A percentile compares a stretch with the other conserved stretches of the same genome.
Evolutionary conservation across 2,797 vertebrate species (phyloP).

Genomic region (Mareca strepera): DNA sequence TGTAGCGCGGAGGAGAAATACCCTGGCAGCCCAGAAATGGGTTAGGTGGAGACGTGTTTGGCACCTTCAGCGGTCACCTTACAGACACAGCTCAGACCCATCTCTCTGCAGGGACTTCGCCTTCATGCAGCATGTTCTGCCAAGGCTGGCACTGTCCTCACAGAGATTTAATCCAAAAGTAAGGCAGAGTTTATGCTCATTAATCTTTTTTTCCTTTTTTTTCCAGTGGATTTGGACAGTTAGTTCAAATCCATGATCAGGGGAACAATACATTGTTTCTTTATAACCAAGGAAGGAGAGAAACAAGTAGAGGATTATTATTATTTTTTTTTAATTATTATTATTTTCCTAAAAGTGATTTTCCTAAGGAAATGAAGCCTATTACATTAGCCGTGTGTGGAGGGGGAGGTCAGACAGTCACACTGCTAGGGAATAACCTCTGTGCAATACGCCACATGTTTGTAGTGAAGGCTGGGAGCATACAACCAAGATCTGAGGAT

Average conservation of each 20-base stretch:
- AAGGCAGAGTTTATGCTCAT: neutral
- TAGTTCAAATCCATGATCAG: neutral
- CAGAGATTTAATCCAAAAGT: neutral
- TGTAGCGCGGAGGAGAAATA: neutral
- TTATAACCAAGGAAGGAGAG: neutral
- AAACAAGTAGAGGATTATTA: neutral
- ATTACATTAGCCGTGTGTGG: neutral
- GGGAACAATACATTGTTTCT: neutral
- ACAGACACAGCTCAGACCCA: neutral
- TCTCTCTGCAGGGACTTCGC: neutral
- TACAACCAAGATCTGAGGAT: neutral
- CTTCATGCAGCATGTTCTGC: rapidly evolving
- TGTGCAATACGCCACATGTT: neutral
- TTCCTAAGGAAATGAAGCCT: constrained; percentile 41
- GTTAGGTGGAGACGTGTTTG: neutral
- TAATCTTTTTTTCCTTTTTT: neutral
- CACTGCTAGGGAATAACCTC: neutral
- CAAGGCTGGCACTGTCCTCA: neutral
- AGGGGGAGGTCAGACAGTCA: neutral
- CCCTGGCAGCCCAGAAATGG: neutral
- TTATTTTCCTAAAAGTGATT: neutral
- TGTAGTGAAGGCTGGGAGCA: neutral
- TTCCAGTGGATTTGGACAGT: neutral
- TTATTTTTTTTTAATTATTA: neutral
- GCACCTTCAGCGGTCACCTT: neutral